A percentile compares a stretch with the other conserved stretches of the same genome.
Conservation (phyloP, 2,113 vertebrate genomes). For the Notiomystis cincta region DNA sequence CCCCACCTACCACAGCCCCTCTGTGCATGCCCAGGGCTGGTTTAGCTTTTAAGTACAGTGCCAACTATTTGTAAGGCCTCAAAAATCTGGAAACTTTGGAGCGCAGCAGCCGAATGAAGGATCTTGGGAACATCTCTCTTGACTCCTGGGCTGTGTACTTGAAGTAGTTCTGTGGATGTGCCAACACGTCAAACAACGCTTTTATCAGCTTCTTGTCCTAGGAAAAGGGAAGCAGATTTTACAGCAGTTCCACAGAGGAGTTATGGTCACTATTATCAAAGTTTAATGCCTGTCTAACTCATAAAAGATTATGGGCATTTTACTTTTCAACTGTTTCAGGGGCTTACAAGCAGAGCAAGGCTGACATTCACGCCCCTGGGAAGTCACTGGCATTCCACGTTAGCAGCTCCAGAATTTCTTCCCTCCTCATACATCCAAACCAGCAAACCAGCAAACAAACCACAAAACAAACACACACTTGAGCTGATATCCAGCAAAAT, state of each 20-base stretch:
- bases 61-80: conserved; percentile 84
- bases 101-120: conserved; percentile 93
- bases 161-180: conserved; percentile 98
- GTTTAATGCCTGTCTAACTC: not conserved
- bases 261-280: not conserved
- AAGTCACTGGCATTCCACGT: not conserved
- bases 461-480: not conserved
- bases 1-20: conserved; percentile 16
- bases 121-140: conserved; percentile 98
- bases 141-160: conserved; percentile 98
- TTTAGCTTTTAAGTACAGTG: not conserved
- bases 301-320: not conserved
- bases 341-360: not conserved
- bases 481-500: not conserved
- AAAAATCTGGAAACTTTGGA: conserved; percentile 97
- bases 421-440: not conserved
- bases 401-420: not conserved
- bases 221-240: conserved; percentile 47
- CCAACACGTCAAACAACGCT: conserved; percentile 94
- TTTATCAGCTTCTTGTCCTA: conserved; percentile 99
- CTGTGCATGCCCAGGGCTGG: not conserved
- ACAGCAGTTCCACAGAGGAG: not conserved
- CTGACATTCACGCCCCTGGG: not conserved
- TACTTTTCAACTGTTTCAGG: not conserved
- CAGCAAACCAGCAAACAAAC: not conserved